Evolutionary conservation across 2,797 vertebrate genomes (phyloP), one percentile per base, ranked within the genome.

Genomic region (Poecile montanus): DNA sequence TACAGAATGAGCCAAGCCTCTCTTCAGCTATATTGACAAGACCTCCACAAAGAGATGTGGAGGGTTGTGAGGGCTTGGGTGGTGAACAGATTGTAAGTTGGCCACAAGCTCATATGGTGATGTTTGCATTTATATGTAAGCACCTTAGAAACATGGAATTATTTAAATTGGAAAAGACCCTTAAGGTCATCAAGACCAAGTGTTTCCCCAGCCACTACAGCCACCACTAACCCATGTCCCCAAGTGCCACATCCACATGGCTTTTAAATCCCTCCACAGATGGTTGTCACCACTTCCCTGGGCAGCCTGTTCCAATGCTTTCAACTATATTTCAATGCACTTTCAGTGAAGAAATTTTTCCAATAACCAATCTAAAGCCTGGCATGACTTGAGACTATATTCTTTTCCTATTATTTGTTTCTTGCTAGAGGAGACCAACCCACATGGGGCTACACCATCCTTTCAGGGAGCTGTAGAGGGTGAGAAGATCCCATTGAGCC

Each of bases 391-490:
- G 44, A 62, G 44, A 36, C 5, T 4, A 1, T 77, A 77, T 42
- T 32, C 21, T 75, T 13, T 3, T 77, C 26, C 14, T 19, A 2
- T 51, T 0, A 0, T 23, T 44, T 26, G 38, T 36, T 34, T 6
- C 40, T 30, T 61, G 38, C 23, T 47, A 47, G 54, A 17, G 27
- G 15, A 80, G 23, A 42, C 27, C 2, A 1, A 15, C 11, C 1
- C 16, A 11, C 3, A 11, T 0, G 2, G 21, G 2, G 0, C 54
- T 27, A 18, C 23, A 34, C 17, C 20, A 3, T 58, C 26, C 20
- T 63, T 6, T 44, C 38, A 73, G 54, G 11, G 1, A 13, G 27
- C 8, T 87, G 53, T 2, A 56, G 13, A 57, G 26, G 53, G 67
- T 2, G 0, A 89, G 13, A 10, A 82, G 13, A 22, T 25, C 6